These are phyloP conservation scores for Trachymyrmex cornetzi DNA, from an alignment of 1,140 invertebrate genomes.

Conservation along the genomic window DNA sequence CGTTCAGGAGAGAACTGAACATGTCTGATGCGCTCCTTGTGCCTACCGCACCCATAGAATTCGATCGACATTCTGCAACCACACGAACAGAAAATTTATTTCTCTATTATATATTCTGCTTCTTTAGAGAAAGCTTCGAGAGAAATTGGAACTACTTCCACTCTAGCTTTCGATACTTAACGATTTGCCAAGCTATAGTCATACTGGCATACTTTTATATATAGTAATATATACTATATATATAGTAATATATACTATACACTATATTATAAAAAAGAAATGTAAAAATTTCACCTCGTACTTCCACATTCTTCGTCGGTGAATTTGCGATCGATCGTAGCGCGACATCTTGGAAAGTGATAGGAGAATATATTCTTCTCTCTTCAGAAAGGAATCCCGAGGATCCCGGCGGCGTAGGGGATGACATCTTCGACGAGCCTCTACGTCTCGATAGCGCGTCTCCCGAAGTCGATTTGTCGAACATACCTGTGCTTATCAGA, in stretches of 20 bases:
- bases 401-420: slow-evolving; percentile 77
- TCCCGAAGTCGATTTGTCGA: slow-evolving; percentile 36
- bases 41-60: slow-evolving; percentile 88
- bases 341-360: slow-evolving; percentile 94
- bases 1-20: slow-evolving; percentile 87
- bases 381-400: slow-evolving; percentile 85
- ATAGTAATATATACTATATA: too few relatives aligned
- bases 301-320: slow-evolving; percentile 87
- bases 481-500: slow-evolving; percentile 71
- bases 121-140: background rate
- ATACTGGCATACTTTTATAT: too few relatives aligned
- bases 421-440: slow-evolving; percentile 79
- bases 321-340: slow-evolving; percentile 91
- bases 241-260: too few relatives aligned
- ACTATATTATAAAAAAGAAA: background rate
- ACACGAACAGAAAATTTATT: slow-evolving; percentile 3
- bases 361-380: slow-evolving; percentile 92
- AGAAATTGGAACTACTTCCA: background rate
- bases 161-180: background rate
- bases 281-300: slow-evolving; percentile 76
- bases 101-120: background rate
- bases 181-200: background rate
- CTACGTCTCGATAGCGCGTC: slow-evolving; percentile 74
- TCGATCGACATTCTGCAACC: slow-evolving; percentile 87
- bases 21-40: slow-evolving; percentile 84